Evolutionary conservation across 2,797 vertebrate species (phyloP), one percentile per base, ranked within the genome.

Genomic region (Galagoides demidoff): DNA sequence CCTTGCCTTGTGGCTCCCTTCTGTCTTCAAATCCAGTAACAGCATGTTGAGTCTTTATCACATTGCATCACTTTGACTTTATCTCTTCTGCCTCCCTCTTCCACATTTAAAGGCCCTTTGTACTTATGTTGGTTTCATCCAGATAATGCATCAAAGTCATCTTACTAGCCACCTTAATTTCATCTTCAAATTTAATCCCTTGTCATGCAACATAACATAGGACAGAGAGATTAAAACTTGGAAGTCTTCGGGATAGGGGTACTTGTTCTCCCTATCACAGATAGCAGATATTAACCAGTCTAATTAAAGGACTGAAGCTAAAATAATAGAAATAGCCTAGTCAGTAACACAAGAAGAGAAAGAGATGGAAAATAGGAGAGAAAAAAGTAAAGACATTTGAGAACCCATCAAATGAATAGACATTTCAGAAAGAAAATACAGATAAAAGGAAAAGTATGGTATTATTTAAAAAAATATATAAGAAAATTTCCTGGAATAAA

Each of bases 341-440:
- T 68, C 20, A 43, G 20, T 59, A 57, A 90, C 73, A 76, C 23
- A 89, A 66, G 89, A 82, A 86, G 11, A 57, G 11, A 57, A 92
- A 95, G 11, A n/a, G 8, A 45, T 78, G 16, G 20, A 78, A 88
- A 61, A 27, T 34, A 37, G n/a, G 13, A 37, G 31, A 91, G 49
- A 45, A 55, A 63, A 85, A 77, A 61, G 13, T 43, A 25, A 81
- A 93, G 39, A 55, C 5, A 89, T 78, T 89, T 93, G 59, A 64
- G 66, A 90, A 87, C 5, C 7, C 71, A 87, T 37, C 73, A 34
- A 94, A 37, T 81, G 8, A 81, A 59, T 34, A 82, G 25, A 85
- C 73, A 84, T 95, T 95, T n/a, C 23, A 77, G 43, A 77, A 89
- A 90, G n/a, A 66, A 88, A 87, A 77, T 90, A 59, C 3, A 95